phyloP scores from a whole-genome alignment of 1,140 invertebrate species.

The Acromyrmex echinatior region DNA sequence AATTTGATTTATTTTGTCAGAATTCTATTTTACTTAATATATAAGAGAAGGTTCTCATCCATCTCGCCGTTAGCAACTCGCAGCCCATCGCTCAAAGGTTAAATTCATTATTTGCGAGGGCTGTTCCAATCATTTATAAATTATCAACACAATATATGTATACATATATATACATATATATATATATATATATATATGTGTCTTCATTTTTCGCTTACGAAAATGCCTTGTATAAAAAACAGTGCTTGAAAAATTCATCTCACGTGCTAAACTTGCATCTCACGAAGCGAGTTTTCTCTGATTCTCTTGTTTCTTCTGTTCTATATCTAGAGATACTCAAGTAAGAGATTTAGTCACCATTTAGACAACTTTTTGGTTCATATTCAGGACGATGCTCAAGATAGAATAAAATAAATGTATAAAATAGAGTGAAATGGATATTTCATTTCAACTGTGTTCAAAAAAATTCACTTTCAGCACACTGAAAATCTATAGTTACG shows the following conservation, averaged over 20 bases:
- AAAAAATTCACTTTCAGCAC: no score
- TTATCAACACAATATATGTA: neutral
- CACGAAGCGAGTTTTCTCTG: neutral
- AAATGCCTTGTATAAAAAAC: neutral
- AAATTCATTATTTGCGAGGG: neutral
- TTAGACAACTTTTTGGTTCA: no score
- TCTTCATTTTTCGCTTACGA: neutral
- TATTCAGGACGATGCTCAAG: no score
- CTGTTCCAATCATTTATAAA: conserved; percentile 12
- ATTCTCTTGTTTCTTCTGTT: neutral
- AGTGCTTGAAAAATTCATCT: conserved; percentile 27
- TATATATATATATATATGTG: no score
- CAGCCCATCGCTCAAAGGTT: neutral
- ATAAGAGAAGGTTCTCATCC: conserved; percentile 8
- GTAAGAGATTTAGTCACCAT: no score
- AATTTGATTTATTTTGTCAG: conserved; percentile 30
- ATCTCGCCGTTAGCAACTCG: conserved; percentile 3
- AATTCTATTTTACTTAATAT: conserved; percentile 27
- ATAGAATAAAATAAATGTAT: no score
- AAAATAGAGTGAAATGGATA: no score
- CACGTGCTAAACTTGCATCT: neutral
- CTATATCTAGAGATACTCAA: no score
- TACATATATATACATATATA: no score
- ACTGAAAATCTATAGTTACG: no score
- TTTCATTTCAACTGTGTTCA: no score